These are phyloP conservation scores for Natator depressus DNA, from an alignment of 2,113 vertebrate species.

Conservation along the genomic window DNA sequence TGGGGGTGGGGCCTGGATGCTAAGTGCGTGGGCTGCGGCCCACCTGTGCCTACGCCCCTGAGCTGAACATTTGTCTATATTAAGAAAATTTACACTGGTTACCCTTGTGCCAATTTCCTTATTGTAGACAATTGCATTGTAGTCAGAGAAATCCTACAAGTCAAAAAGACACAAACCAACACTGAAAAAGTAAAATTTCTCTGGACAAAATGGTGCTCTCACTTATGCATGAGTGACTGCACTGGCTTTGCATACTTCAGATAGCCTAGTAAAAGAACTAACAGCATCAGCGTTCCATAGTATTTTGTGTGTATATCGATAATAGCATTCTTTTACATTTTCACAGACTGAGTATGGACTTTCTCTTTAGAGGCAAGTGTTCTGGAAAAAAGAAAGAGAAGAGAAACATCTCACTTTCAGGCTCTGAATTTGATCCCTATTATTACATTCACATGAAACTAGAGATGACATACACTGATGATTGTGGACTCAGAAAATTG, in stretches of 20 bases:
- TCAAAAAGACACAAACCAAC: not conserved
- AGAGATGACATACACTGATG: not conserved
- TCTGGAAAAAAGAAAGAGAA: not conserved
- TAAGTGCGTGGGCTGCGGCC: no score
- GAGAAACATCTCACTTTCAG: conserved; percentile 12
- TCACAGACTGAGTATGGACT: not conserved
- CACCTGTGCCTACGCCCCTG: no score
- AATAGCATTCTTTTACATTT: not conserved
- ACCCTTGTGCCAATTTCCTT: not conserved
- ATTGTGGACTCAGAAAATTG: not conserved
- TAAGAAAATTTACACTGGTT: not conserved
- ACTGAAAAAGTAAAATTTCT: not conserved
- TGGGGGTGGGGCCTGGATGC: no score
- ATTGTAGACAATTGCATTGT: not conserved
- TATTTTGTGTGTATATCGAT: not conserved
- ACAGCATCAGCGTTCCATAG: not conserved
- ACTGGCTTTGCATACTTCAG: not conserved
- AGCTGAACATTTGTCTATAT: not conserved
- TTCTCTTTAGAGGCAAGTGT: conserved; percentile 7
- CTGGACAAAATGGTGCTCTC: not conserved
- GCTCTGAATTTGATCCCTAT: not conserved
- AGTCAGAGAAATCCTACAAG: not conserved
- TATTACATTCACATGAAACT: not conserved
- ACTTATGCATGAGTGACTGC: not conserved
- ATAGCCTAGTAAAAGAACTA: not conserved